A percentile compares a stretch with the other conserved stretches of the same genome.
Conservation (phyloP, 2,888 invertebrate species). For the Hoplodrina blanda region DNA sequence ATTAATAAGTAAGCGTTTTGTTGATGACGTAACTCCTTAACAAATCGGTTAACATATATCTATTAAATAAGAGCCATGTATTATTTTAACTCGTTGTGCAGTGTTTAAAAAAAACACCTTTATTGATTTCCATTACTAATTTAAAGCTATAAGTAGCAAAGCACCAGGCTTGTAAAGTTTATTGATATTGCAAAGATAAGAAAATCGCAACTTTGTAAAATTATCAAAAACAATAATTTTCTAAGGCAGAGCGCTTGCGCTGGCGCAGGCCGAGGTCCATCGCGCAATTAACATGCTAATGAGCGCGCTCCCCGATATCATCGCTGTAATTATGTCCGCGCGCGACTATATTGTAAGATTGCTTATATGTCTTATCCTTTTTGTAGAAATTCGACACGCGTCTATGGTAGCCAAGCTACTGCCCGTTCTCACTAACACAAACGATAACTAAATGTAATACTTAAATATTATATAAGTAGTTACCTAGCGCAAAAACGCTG, state of each 20-base stretch:
- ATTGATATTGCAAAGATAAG: slow-evolving; percentile 42
- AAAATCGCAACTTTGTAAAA: slow-evolving; percentile 55
- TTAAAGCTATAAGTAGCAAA: slow-evolving; percentile 9
- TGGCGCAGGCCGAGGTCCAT: slow-evolving; percentile 73
- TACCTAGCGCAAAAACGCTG: not conserved
- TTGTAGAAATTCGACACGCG: slow-evolving; percentile 76
- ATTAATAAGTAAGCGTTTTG: slow-evolving; percentile 82
- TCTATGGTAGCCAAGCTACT: slow-evolving; percentile 29
- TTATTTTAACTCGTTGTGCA: slow-evolving; percentile 29
- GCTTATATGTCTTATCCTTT: slow-evolving; percentile 77
- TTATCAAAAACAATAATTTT: slow-evolving; percentile 73
- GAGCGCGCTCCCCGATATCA: slow-evolving; percentile 86
- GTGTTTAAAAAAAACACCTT: slow-evolving; percentile 14
- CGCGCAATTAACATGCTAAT: slow-evolving; percentile 90
- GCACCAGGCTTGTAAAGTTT: slow-evolving; percentile 25
- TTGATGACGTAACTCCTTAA: slow-evolving; percentile 76
- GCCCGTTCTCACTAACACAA: not conserved
- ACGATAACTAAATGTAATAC: not conserved
- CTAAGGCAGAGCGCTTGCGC: slow-evolving; percentile 63
- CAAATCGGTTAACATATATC: slow-evolving; percentile 47
- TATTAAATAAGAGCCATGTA: slow-evolving; percentile 45
- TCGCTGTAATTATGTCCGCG: slow-evolving; percentile 87
- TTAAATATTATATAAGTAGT: not conserved
- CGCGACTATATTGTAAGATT: slow-evolving; percentile 83
- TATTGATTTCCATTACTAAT: slow-evolving; percentile 35